Evolutionary conservation across 2,797 vertebrate genomes (phyloP), one percentile per base, ranked within the genome.

Genomic region (Threskiornis aethiopicus): DNA sequence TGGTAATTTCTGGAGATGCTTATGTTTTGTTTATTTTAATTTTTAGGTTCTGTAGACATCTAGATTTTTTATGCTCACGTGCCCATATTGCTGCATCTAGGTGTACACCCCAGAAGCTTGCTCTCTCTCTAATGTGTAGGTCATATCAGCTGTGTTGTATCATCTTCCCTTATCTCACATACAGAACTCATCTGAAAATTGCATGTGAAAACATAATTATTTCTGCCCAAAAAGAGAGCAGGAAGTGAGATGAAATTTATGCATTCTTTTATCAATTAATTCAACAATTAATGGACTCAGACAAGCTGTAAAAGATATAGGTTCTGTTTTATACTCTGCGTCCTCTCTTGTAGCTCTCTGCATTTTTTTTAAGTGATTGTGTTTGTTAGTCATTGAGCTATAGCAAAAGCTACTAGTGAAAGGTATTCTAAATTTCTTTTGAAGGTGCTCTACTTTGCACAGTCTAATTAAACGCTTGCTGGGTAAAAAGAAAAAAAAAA

Each of bases 401-500:
- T 54, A 71, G 35, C 6, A 82, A 76, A 79, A 84, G 9, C 26
- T 89, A 39, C 33, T 62, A 86, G 29, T 42, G 66, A 85, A 91
- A 85, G 29, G 37, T 61, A 87, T 72, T 87, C n/a, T 76, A 42
- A 61, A 87, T 62, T 87, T 93, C 71, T 91, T 93, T 95, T 89
- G 59, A 95, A 84, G 58, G n/a, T 89, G 33, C 13, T 95, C 55
- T 85, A 37, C 46, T 95, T 96, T 76, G 16, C 24, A 84, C 42
- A 66, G 26, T 65, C 59, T 89, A 91, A 79, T 87, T 83, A 95
- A 95, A 87, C 83, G 29, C 17, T 72, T 89, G 13, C 39, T 84
- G 47, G 17, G 67, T 90, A 52, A 90, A 91, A 88, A 14, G 26
- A 4, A 22, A 46, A 46, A 58, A 46, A 58, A 86, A 55, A 47